Conservation (phyloP, 2,797 vertebrate species). For the Denticeps clupeoides region DNA sequence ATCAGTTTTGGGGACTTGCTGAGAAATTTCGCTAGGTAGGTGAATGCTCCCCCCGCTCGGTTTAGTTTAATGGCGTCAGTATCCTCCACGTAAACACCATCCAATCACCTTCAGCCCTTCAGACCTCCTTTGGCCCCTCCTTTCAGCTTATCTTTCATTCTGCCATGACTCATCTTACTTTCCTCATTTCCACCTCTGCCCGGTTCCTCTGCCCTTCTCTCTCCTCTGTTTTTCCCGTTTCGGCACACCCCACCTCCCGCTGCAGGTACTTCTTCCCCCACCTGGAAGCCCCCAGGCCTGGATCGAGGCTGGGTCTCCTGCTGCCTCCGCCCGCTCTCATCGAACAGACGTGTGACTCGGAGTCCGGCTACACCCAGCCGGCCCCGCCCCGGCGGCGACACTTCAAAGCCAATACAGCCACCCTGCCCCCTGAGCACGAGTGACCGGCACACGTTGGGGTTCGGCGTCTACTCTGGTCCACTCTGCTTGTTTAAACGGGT, state of each 20-base stretch:
- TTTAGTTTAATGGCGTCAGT: too few species aligned
- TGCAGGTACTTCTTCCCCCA: constrained; percentile 91
- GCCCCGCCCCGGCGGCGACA: constrained; percentile 64
- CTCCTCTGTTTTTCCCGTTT: constrained; percentile 48
- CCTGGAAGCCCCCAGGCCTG: constrained; percentile 80
- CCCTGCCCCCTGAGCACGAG: constrained; percentile 14
- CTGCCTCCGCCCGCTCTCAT: constrained; percentile 78
- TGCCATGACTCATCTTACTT: constrained; percentile 1
- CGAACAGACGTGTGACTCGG: constrained; percentile 76
- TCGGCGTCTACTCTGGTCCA: too few species aligned
- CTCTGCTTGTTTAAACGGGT: too few species aligned
- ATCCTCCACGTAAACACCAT: too few species aligned
- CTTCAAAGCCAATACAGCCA: constrained; percentile 34
- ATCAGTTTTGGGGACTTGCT: too few species aligned
- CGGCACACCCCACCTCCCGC: constrained; percentile 41
- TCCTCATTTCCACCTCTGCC: not conserved
- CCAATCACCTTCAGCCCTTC: constrained; percentile 16
- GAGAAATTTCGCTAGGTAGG: too few species aligned
- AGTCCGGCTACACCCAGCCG: constrained; percentile 51
- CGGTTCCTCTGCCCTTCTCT: not conserved
- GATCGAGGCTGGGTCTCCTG: constrained; percentile 81
- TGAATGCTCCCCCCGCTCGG: too few species aligned
- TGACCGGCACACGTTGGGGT: constrained; percentile 13
- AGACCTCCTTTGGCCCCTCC: not conserved
- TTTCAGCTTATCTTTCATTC: too few species aligned